Percentiles rank a stretch among this genome's conserved stretches.
Evolutionary conservation across 2,113 vertebrate species (phyloP).

Genomic region (Callipepla californica): DNA sequence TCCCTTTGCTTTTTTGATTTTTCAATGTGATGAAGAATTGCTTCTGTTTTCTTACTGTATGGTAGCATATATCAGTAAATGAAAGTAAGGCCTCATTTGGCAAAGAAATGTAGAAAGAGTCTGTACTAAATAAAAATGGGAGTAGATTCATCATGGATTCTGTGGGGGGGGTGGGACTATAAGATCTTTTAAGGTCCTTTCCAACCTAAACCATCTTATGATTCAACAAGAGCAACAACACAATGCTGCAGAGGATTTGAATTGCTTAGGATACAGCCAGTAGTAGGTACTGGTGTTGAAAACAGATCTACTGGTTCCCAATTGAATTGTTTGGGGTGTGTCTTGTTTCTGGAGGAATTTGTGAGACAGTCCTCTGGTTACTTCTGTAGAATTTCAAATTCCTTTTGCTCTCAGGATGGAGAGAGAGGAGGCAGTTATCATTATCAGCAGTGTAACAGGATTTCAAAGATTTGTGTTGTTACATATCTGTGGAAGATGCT

Average conservation of each 20-base stretch:
- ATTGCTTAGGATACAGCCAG: not conserved
- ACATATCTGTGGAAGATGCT: not conserved
- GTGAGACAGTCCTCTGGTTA: not conserved
- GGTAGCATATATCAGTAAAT: not conserved
- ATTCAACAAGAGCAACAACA: not conserved
- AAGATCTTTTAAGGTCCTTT: no score
- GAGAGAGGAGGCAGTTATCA: not conserved
- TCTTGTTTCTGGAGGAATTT: fast-evolving
- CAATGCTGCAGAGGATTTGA: not conserved
- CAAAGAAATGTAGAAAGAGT: not conserved
- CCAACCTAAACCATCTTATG: no score
- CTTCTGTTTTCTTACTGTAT: not conserved
- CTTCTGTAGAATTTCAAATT: not conserved
- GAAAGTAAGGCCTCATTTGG: not conserved
- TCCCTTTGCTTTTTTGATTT: not conserved
- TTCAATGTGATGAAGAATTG: not conserved
- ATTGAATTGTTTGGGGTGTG: not conserved
- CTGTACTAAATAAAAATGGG: not conserved
- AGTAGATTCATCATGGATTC: not conserved
- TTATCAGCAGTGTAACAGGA: not conserved
- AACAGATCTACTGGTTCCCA: not conserved
- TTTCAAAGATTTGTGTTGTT: slow-evolving; percentile 11
- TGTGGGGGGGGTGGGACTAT: no score
- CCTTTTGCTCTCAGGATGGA: not conserved
- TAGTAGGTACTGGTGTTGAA: not conserved